Evolutionary conservation across 2,113 vertebrate species (phyloP), one percentile per base, ranked within the genome.

Genomic region (Tragelaphus imberbis): DNA sequence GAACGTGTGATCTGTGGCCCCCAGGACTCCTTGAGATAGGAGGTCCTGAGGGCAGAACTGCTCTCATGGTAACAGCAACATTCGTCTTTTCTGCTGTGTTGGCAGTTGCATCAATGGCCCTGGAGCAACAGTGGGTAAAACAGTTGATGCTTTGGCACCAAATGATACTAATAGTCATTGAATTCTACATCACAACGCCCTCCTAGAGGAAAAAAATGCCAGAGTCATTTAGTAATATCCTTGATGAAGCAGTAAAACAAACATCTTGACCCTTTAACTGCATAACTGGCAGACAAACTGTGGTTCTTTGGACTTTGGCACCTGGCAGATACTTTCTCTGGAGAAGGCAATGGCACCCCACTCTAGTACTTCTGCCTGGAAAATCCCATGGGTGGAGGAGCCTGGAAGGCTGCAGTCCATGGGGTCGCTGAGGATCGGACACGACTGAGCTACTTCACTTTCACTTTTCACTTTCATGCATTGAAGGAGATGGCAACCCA

Each of bases 11-110:
- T 56, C 36, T 63, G 13, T 21, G 28, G 88, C 23, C 25, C 53
- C n/a, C 58, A 15, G 40, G 36, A 3, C 27, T 17, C 30, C 82
- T 28, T n/a, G 40, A 33, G 10, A 15, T 36, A 6, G 27, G 36
- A 23, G 14, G 40, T 30, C 28, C 82, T 15, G 0, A 17, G 33
- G 77, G 68, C 75, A 56, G 9, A 79, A 14, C 3, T 17, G 0
- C 30, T 71, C 33, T n/a, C 19, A 6, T 0, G 9, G 11, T 10
- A 49, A 19, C 16, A n/a, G 23, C 17, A 7, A 21, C 4, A 5
- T 3, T 4, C 16, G 49, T 40, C 71, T 77, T 86, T 33, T 55
- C 86, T 23, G 2, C 59, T 23, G 11, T 56, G 23, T 53, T 5
- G 68, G 12, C 12, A 5, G 59, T 89, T 28, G 49, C 49, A 13